These are phyloP conservation scores for Climacteris rufus DNA, from an alignment of 2,113 vertebrate species.

Conservation along the genomic window DNA sequence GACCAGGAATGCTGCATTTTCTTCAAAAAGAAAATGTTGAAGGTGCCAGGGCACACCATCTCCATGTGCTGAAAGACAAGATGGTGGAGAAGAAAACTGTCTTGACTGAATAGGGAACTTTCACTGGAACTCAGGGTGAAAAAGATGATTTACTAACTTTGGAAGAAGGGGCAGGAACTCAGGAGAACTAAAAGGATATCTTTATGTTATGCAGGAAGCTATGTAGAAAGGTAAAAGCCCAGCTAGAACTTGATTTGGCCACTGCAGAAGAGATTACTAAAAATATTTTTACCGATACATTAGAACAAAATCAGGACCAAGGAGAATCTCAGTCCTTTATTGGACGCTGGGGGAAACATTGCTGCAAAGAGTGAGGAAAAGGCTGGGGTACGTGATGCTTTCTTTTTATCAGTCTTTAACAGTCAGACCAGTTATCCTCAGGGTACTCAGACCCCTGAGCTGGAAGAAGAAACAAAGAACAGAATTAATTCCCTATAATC, in stretches of 20 bases:
- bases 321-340: not conserved
- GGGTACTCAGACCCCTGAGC: not conserved
- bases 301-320: not conserved
- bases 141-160: not conserved
- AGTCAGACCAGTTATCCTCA: not conserved
- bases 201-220: not conserved
- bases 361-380: not conserved
- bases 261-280: not conserved
- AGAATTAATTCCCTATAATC: not conserved
- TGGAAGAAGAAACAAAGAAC: not conserved
- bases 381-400: not conserved
- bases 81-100: not conserved
- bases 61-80: not conserved
- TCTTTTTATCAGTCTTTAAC: not conserved
- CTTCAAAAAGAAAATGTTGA: not conserved
- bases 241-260: not conserved
- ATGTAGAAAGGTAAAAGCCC: not conserved
- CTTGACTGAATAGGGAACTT: not conserved
- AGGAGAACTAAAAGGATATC: not conserved
- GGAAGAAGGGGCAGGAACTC: not conserved
- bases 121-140: not conserved
- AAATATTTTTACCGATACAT: not conserved
- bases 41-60: not conserved
- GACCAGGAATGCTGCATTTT: not conserved
- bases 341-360: accelerated